Evolutionary conservation across 2,888 invertebrate species (phyloP), one percentile per base, ranked within the genome.

Genomic region (Choristoneura rosaceana): DNA sequence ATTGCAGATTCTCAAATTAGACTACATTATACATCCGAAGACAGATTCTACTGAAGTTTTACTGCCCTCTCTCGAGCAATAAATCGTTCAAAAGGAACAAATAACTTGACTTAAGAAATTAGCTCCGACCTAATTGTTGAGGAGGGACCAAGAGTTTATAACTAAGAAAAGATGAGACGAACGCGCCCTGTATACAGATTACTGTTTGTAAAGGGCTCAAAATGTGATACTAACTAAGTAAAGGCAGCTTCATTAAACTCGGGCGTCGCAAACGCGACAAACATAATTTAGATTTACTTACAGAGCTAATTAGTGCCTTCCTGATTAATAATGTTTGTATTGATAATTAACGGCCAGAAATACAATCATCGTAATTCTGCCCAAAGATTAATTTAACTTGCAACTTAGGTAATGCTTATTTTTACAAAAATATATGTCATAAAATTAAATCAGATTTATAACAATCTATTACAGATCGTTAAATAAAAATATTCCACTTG

Each of bases 1-100:
- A 85, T 85, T 84, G 79, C 82, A 79, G 77, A 87, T 87, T 86
- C 85, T 84, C 82, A 84, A 87, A 86, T 86, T 87, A 87, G 83
- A 84, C 86, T 84, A 84, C 87, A 87, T 86, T 87, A 86, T 85
- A 87, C 83, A 86, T 83, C 78, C 80, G 81, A 84, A 86, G 82
- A 85, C 80, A 82, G 85, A 88, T 88, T 88, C 88, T 87, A 87
- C 80, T 81, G 77, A 87, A 89, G 85, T 88, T 87, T 83, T 75
- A 75, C 76, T 77, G 78, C 77, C 80, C 82, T 82, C 81, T 79
- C 81, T 79, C 77, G 82, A 84, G 87, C 85, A 87, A 90, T 90
- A 91, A 91, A 90, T 90, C 81, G 82, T 81, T 88, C 84, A 84
- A 82, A 83, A 82, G 83, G 86, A 90, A 89, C 90, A 90, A 90